Conservation (phyloP, 1,140 invertebrate genomes). For the Caerostris extrusa region DNA sequence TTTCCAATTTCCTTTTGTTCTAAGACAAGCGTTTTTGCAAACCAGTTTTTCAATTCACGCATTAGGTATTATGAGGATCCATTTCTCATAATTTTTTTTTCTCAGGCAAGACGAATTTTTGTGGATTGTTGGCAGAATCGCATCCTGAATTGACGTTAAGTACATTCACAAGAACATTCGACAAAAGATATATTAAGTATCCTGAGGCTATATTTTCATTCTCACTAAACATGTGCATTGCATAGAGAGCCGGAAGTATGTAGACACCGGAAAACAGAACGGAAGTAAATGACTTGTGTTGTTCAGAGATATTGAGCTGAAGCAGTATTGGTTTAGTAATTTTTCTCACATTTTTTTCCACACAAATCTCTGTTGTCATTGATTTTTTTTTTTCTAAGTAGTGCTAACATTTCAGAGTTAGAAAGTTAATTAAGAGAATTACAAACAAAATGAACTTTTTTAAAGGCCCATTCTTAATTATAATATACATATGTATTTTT, state of each 20-base stretch:
- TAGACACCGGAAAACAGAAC: constrained; percentile 48
- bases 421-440: constrained; percentile 69
- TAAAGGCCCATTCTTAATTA: constrained; percentile 40
- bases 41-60: not conserved
- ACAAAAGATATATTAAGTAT: constrained; percentile 57
- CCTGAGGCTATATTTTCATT: constrained; percentile 56
- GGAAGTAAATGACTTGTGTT: constrained; percentile 50
- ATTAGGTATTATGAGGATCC: not conserved
- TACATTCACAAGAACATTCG: constrained; percentile 23
- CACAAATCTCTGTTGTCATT: not conserved
- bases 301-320: constrained; percentile 52
- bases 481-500: not conserved
- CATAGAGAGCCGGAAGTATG: constrained; percentile 48
- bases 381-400: not conserved
- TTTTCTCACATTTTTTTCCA: constrained; percentile 14
- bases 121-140: not conserved
- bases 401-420: not conserved
- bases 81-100: not conserved
- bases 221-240: not conserved
- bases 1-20: constrained; percentile 69
- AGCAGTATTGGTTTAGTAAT: constrained; percentile 43
- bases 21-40: constrained; percentile 20
- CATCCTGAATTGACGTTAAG: constrained; percentile 38
- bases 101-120: not conserved
- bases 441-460: constrained; percentile 55